Evolutionary conservation across 1,140 invertebrate genomes (phyloP), one percentile per base, ranked within the genome.

Genomic region (Antheraea pernyi): DNA sequence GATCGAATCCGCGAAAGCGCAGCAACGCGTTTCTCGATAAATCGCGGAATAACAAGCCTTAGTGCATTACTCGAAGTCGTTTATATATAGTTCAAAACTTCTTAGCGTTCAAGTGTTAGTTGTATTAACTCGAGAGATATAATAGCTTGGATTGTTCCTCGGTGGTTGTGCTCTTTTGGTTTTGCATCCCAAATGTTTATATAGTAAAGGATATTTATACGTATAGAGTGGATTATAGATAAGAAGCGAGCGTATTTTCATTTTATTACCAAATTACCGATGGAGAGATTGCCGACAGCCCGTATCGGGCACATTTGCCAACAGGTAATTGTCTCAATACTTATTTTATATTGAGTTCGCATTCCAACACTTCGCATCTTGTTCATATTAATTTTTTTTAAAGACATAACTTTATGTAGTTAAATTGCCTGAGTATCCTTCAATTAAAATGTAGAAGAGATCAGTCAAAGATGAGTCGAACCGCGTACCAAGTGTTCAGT

Each of bases 261-360:
- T 90, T 92, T 92, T 92, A 92, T 92, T 92, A 91, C 89, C 89
- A 91, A 92, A 92, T 92, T 92, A 90, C 90, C 90, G 90, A 92
- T 92, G 84, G 82, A n/a, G 70, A 86, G 90, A 92, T 92, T 85
- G 83, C 70, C 78, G 70, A 73, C 77, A 69, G 73, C 62, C 74
- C 77, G 81, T 86, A 90, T 92, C 88, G 74, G 77, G 71, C 81
- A 85, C 84, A 88, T 89, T 88, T 88, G 88, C 86, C 86, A 89
- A 85, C 82, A 86, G 81, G 85, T 87, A 86, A 84, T 85, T 84
- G 86, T 91, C 74, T 78, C 76, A 74, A 75, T 80, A 77, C 82
- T 89, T 86, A 85, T 89, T 86, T 85, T 86, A 16, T n/a, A 13
- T 53, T 53, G 11, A 13, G 80, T 85, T 83, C 37, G 75, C 76